Percentiles rank a stretch among this genome's conserved stretches.
Conservation (phyloP, 2,888 invertebrate genomes). For the Ectemnius cavifrons region DNA sequence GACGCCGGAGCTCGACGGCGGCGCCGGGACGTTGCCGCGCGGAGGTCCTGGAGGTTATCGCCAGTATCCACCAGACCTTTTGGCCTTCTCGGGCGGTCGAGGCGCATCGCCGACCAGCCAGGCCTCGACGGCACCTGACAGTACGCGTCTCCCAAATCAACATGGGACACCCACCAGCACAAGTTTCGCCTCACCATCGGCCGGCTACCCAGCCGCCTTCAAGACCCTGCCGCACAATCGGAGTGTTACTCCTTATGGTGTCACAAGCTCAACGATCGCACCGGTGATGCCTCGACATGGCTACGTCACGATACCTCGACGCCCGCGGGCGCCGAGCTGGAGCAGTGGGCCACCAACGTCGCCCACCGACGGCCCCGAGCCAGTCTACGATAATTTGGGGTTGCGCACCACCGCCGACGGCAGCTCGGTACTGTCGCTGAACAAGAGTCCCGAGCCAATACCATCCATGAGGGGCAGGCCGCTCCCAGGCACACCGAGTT, state of each 20-base stretch:
- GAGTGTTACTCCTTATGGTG: slow-evolving; percentile 61
- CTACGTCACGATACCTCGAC: slow-evolving; percentile 91
- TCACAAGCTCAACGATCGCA: slow-evolving; percentile 79
- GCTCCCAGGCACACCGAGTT: slow-evolving; percentile 82
- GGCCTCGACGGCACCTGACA: slow-evolving; percentile 88
- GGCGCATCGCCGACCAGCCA: slow-evolving; percentile 81
- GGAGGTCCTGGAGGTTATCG: slow-evolving; percentile 78
- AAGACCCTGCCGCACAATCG: slow-evolving; percentile 89
- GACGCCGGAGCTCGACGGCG: slow-evolving; percentile 60
- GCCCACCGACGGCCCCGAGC: slow-evolving; percentile 80
- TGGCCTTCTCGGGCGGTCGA: slow-evolving; percentile 86
- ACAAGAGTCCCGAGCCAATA: slow-evolving; percentile 83
- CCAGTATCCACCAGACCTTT: slow-evolving; percentile 88
- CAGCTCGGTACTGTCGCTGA: slow-evolving; percentile 88
- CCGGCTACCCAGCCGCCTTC: slow-evolving; percentile 81
- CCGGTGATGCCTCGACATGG: slow-evolving; percentile 88
- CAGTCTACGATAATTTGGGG: slow-evolving; percentile 92
- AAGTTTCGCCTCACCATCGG: slow-evolving; percentile 68
- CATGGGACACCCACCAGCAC: slow-evolving; percentile 76
- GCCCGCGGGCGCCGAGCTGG: slow-evolving; percentile 91
- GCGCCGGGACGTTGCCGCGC: slow-evolving; percentile 73
- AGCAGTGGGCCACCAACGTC: slow-evolving; percentile 83
- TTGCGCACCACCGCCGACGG: slow-evolving; percentile 91
- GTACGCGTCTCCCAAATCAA: slow-evolving; percentile 81
- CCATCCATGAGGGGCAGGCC: slow-evolving; percentile 83